Conservation (phyloP, 2,888 invertebrate species). For the Meiosimyza decipiens region DNA sequence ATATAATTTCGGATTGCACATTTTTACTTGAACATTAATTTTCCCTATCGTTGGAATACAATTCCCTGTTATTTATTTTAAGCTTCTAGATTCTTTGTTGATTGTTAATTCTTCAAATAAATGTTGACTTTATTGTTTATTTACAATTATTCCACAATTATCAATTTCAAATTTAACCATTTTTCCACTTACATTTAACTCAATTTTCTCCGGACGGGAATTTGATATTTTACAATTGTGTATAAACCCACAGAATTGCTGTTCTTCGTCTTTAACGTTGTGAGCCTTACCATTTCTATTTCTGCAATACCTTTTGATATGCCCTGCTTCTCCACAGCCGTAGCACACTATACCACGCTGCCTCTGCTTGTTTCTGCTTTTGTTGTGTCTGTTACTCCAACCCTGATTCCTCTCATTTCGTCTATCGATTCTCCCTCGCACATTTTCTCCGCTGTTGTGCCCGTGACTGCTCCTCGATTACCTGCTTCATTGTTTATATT, state of each 20-base stretch:
- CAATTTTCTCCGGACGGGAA: too few relatives aligned
- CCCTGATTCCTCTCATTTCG: background rate
- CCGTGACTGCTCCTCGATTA: background rate
- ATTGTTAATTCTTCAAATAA: background rate
- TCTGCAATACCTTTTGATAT: background rate
- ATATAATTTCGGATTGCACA: background rate
- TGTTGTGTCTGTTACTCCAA: background rate
- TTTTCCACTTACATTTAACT: background rate
- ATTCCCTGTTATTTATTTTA: too few relatives aligned
- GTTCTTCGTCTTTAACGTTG: too few relatives aligned
- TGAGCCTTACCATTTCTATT: background rate
- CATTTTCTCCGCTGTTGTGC: background rate
- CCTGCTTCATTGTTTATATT: background rate
- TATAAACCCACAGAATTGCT: too few relatives aligned
- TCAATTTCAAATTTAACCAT: constrained; percentile 32
- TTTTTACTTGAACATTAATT: background rate
- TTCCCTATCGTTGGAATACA: too few relatives aligned
- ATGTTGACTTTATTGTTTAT: background rate
- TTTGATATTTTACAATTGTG: too few relatives aligned
- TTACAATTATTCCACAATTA: background rate
- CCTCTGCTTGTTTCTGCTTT: background rate
- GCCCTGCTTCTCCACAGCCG: background rate
- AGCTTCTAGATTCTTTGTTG: background rate
- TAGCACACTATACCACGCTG: background rate
- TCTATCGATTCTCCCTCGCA: background rate